Conservation (phyloP, 1,140 invertebrate genomes). For the Drosophila yakuba region DNA sequence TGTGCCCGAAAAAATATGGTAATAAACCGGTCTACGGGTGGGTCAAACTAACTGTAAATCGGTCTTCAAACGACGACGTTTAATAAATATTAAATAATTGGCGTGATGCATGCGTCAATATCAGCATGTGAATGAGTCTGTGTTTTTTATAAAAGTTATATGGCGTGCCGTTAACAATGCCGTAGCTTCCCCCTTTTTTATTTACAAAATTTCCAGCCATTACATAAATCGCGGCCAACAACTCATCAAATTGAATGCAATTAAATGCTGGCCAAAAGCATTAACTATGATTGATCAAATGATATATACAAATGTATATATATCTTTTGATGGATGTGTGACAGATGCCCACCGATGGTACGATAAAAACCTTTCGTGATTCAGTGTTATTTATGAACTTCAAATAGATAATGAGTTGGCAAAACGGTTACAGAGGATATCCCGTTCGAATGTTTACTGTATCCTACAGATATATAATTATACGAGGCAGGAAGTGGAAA, state of each 20-base stretch:
- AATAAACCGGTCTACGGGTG: slow-evolving; percentile 42
- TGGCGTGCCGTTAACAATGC: slow-evolving; percentile 41
- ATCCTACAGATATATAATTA: slow-evolving; percentile 1
- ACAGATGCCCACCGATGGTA: slow-evolving; percentile 38
- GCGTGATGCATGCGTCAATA: slow-evolving; percentile 24
- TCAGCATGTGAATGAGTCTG: slow-evolving; percentile 4
- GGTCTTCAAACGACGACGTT: slow-evolving; percentile 38
- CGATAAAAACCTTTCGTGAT: slow-evolving; percentile 51
- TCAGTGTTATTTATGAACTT: slow-evolving; percentile 28
- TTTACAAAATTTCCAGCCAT: slow-evolving; percentile 37
- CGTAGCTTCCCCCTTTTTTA: slow-evolving; percentile 36
- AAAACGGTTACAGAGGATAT: slow-evolving; percentile 5
- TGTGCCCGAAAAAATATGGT: slow-evolving; percentile 21
- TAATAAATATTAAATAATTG: slow-evolving; percentile 57
- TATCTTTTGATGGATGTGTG: slow-evolving; percentile 32
- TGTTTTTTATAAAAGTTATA: slow-evolving; percentile 14
- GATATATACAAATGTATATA: slow-evolving; percentile 44
- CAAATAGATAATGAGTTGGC: slow-evolving; percentile 34
- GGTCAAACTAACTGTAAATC: slow-evolving; percentile 55
- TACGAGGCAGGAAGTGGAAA: slow-evolving; percentile 1
- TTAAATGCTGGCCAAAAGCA: slow-evolving; percentile 58
- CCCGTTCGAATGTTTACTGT: slow-evolving; percentile 2
- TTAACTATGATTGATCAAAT: slow-evolving; percentile 72
- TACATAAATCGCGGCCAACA: slow-evolving; percentile 41
- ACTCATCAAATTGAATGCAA: slow-evolving; percentile 57